Conservation (phyloP, 1,140 invertebrate genomes). For the Stegodyphus dumicola region DNA sequence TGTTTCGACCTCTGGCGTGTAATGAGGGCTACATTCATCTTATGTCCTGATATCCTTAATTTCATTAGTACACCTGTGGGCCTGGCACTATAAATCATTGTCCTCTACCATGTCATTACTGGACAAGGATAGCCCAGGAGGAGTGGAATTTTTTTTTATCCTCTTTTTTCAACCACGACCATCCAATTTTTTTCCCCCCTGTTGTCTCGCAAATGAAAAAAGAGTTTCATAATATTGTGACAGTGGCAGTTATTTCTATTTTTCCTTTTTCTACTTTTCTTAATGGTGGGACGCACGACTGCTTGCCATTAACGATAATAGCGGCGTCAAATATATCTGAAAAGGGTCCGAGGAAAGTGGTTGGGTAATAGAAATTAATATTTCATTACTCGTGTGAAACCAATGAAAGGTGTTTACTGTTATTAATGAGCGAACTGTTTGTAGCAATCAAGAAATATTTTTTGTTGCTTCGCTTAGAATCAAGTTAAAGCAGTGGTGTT, state of each 20-base stretch:
- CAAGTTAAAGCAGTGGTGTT: too few species aligned
- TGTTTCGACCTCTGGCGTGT: too few species aligned
- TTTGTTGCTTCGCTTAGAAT: too few species aligned
- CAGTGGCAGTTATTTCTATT: not conserved
- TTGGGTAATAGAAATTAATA: too few species aligned
- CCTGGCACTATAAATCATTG: slow-evolving; percentile 28
- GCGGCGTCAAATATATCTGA: not conserved
- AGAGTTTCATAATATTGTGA: not conserved
- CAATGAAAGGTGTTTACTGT: too few species aligned
- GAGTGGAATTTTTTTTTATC: not conserved
- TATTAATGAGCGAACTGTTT: too few species aligned
- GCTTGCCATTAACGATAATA: slow-evolving; percentile 28
- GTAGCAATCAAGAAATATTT: too few species aligned
- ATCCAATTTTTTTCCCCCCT: not conserved
- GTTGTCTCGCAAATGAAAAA: not conserved
- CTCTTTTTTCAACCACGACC: not conserved
- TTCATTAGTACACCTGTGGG: slow-evolving; percentile 48
- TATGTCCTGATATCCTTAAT: slow-evolving; percentile 32
- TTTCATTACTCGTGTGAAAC: too few species aligned
- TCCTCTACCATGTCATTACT: slow-evolving; percentile 24
- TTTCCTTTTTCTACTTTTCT: slow-evolving; percentile 20
- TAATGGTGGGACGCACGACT: slow-evolving; percentile 21
- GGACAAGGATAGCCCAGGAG: not conserved
- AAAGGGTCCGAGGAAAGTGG: too few species aligned
- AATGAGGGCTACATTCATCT: not conserved